Percentiles rank a stretch among this genome's conserved stretches.
phyloP scores from a whole-genome alignment of 2,113 vertebrate genomes.

The Suricata suricatta region DNA sequence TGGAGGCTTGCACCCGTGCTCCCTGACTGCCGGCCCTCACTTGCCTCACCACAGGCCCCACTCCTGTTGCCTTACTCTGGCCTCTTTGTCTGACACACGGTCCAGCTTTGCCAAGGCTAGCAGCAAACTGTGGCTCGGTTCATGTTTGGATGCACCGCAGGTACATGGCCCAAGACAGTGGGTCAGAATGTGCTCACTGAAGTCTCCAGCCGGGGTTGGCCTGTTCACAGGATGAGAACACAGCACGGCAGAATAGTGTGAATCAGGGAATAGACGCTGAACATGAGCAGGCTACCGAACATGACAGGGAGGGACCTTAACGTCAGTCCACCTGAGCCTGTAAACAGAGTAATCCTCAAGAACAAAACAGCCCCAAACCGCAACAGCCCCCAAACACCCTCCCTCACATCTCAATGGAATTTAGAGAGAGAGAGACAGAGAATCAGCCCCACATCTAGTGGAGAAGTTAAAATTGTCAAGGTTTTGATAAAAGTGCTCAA shows the following conservation, averaged over 20 bases:
- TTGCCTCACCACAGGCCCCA: rapidly evolving
- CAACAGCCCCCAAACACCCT: background rate
- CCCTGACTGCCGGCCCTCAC: rapidly evolving
- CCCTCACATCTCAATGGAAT: background rate
- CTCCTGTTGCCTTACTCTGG: background rate
- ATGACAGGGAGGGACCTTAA: background rate
- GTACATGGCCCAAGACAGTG: too few relatives aligned
- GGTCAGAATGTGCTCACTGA: background rate
- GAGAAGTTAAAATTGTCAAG: slow-evolving; percentile 30
- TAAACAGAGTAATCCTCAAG: background rate
- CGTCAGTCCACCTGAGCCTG: background rate
- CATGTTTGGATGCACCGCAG: background rate
- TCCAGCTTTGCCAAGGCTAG: background rate
- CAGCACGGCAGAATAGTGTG: background rate
- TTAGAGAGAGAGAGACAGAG: background rate
- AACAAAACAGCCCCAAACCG: background rate
- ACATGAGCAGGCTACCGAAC: background rate
- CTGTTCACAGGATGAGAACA: background rate
- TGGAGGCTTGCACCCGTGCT: background rate
- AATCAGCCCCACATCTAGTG: background rate
- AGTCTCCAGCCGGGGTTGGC: background rate
- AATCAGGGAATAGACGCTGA: background rate
- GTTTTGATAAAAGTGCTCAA: slow-evolving; percentile 59
- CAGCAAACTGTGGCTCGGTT: background rate
- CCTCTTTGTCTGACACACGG: background rate